These are phyloP conservation scores for Spondyliosoma cantharus DNA, from an alignment of 2,797 vertebrate genomes.

Conservation along the genomic window DNA sequence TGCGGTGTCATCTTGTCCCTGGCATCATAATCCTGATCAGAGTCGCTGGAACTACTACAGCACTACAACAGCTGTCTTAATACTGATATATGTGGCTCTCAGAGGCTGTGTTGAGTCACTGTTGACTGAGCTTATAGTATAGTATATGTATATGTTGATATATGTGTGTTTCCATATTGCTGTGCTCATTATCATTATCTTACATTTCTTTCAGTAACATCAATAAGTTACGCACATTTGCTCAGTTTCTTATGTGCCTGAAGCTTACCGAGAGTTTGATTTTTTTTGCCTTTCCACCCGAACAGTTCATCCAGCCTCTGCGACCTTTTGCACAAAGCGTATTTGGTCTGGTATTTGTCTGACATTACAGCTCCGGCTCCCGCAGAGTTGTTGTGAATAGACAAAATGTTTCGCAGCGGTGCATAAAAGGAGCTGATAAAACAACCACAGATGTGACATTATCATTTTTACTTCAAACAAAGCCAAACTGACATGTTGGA, in stretches of 20 bases:
- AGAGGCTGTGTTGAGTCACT: too few relatives aligned
- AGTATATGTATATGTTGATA: too few relatives aligned
- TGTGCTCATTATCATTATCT: neutral
- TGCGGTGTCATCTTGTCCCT: too few relatives aligned
- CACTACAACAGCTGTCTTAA: too few relatives aligned
- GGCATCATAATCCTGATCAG: too few relatives aligned
- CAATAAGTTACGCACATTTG: neutral
- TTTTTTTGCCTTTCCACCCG: neutral
- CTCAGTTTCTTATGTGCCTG: neutral
- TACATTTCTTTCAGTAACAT: neutral
- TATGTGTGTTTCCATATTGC: too few relatives aligned
- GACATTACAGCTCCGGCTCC: neutral
- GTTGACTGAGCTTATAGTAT: too few relatives aligned
- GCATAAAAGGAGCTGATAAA: slow-evolving; percentile 6
- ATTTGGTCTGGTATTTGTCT: neutral
- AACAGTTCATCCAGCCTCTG: neutral
- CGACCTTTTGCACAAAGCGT: slow-evolving; percentile 1
- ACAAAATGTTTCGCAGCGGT: neutral
- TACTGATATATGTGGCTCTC: too few relatives aligned
- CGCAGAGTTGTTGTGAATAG: neutral
- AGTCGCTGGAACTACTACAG: too few relatives aligned
- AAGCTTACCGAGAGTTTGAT: neutral
- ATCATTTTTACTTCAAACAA: neutral
- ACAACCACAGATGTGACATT: neutral
- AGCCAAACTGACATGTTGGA: neutral